phyloP scores from a whole-genome alignment of 2,797 vertebrate genomes.

The Epinephelus malabaricus region DNA sequence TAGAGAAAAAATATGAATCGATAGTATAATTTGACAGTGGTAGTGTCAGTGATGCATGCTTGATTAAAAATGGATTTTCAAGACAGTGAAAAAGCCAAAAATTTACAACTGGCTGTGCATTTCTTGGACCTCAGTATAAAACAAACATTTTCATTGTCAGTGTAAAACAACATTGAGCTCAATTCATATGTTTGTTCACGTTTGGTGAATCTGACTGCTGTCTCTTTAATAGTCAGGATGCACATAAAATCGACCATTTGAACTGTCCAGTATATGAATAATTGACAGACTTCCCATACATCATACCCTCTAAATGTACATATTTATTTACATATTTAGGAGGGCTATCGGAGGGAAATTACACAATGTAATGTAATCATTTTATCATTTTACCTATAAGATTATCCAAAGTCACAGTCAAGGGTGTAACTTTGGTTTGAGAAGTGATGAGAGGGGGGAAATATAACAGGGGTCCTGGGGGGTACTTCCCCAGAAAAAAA shows the following conservation, averaged over 20 bases:
- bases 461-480: too few relatives aligned
- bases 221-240: neutral
- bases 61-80: neutral
- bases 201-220: neutral
- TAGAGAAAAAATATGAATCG: neutral
- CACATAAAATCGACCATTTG: neutral
- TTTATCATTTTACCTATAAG: too few relatives aligned
- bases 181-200: neutral
- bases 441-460: too few relatives aligned
- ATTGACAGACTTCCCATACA: neutral
- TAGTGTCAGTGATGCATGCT: neutral
- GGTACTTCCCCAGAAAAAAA: too few relatives aligned
- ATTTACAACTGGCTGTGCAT: neutral
- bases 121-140: neutral
- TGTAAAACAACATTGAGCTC: neutral
- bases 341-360: neutral
- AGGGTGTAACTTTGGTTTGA: too few relatives aligned
- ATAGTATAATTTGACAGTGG: neutral
- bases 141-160: neutral
- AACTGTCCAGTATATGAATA: neutral
- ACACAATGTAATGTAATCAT: too few relatives aligned
- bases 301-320: neutral
- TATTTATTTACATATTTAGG: neutral
- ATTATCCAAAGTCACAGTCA: too few relatives aligned
- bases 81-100: neutral